phyloP scores from a whole-genome alignment of 2,797 vertebrate genomes.

The Eptatretus atami region DNA sequence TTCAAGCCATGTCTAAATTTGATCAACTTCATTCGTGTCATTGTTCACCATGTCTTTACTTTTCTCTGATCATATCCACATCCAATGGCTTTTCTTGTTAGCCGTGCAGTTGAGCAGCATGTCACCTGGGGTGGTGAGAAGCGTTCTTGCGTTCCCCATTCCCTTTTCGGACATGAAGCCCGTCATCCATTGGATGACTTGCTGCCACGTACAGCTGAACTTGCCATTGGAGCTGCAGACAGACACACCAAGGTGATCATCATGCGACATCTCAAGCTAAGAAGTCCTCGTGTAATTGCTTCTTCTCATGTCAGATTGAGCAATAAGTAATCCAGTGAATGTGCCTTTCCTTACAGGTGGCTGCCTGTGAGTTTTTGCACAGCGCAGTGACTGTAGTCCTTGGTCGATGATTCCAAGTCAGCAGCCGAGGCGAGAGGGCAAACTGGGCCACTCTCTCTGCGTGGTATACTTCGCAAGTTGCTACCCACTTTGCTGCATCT shows the following conservation, averaged over 20 bases:
- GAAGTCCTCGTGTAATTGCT: too few species aligned
- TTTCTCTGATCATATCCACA: too few species aligned
- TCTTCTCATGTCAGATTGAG: too few species aligned
- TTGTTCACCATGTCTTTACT: too few species aligned
- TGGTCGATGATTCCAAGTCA: too few species aligned
- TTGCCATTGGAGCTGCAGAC: conserved; percentile 61
- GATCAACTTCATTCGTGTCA: too few species aligned
- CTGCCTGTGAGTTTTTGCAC: conserved; percentile 69
- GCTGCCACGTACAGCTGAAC: conserved; percentile 51
- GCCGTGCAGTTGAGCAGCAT: conserved; percentile 18
- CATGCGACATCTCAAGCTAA: too few species aligned
- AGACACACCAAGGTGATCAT: conserved; percentile 48
- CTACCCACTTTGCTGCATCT: conserved; percentile 58
- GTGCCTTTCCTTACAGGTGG: conserved; percentile 21
- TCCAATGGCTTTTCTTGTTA: too few species aligned
- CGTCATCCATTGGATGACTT: conserved; percentile 52
- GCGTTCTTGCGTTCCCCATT: conserved; percentile 48
- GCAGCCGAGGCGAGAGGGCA: too few species aligned
- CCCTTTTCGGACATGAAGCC: conserved; percentile 86
- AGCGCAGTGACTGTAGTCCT: conserved; percentile 20
- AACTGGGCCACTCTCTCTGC: too few species aligned
- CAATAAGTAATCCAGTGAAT: too few species aligned
- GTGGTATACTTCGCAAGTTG: conserved; percentile 20
- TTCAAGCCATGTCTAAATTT: too few species aligned
- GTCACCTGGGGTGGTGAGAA: conserved; percentile 68